These are phyloP conservation scores for Sicus ferrugineus DNA, from an alignment of 2,888 invertebrate species.

Conservation along the genomic window DNA sequence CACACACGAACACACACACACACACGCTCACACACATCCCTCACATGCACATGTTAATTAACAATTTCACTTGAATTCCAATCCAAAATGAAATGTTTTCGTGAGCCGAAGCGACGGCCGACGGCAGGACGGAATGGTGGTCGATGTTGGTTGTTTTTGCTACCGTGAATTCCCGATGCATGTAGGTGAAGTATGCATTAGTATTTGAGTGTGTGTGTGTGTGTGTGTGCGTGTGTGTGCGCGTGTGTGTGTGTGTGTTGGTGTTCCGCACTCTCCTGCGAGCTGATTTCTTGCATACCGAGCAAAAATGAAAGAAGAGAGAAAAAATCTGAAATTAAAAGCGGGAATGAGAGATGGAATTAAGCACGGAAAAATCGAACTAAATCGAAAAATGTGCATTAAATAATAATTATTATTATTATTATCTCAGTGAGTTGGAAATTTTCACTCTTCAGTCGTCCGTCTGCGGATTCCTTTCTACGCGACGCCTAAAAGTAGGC, in stretches of 20 bases:
- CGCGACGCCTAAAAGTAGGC: constrained; percentile 9
- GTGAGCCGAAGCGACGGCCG: too few relatives aligned
- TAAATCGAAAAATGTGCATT: too few relatives aligned
- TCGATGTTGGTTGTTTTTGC: constrained; percentile 23
- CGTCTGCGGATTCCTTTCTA: not conserved
- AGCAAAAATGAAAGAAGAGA: not conserved
- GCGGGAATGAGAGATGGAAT: too few relatives aligned
- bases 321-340: not conserved
- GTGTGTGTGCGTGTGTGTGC: not conserved
- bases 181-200: not conserved
- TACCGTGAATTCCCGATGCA: constrained; percentile 14
- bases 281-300: too few relatives aligned
- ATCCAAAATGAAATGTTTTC: constrained; percentile 49
- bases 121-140: constrained; percentile 12
- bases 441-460: not conserved
- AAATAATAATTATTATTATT: too few relatives aligned
- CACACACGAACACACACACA: constrained; percentile 2
- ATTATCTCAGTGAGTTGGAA: not conserved
- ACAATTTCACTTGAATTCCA: constrained; percentile 58
- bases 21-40: not conserved
- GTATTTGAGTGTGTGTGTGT: not conserved
- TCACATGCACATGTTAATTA: constrained; percentile 53
- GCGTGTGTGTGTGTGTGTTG: not conserved
- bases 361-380: too few relatives aligned
- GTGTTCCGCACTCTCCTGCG: too few relatives aligned